These are phyloP conservation scores for Musca domestica DNA, from an alignment of 1,140 invertebrate species.

Conservation along the genomic window DNA sequence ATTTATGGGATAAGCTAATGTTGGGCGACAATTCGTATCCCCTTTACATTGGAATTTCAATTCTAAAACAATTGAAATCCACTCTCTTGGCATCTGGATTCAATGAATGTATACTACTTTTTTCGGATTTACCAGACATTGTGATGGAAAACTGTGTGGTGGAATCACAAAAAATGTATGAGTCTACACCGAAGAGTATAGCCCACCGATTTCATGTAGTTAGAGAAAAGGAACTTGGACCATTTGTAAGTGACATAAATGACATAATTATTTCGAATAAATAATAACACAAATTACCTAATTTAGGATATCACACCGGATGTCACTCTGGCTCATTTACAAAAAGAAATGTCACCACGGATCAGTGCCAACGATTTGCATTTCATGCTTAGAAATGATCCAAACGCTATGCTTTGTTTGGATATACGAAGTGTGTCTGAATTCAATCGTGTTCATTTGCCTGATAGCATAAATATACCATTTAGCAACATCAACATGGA, in stretches of 20 bases:
- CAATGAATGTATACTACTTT: constrained; percentile 95
- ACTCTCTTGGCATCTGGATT: constrained; percentile 86
- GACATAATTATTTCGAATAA: too few species aligned
- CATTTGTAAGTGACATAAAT: constrained; percentile 54
- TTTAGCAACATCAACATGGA: constrained; percentile 72
- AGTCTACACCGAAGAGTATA: constrained; percentile 82
- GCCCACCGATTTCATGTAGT: constrained; percentile 67
- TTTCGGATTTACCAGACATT: constrained; percentile 97
- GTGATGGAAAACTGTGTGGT: constrained; percentile 91
- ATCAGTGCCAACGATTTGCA: constrained; percentile 85
- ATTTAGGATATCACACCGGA: constrained; percentile 65
- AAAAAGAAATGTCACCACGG: constrained; percentile 72
- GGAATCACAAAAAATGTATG: constrained; percentile 84
- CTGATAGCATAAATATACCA: constrained; percentile 82
- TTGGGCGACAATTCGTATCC: constrained; percentile 93
- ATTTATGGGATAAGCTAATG: constrained; percentile 95
- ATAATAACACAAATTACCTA: constrained; percentile 29
- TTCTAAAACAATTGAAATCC: constrained; percentile 83
- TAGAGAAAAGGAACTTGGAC: constrained; percentile 35
- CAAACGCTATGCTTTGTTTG: constrained; percentile 70
- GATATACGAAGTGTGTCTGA: constrained; percentile 73
- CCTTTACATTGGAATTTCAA: constrained; percentile 90
- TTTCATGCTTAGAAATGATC: constrained; percentile 65
- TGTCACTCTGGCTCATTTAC: constrained; percentile 66
- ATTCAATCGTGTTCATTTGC: constrained; percentile 72